Base-by-base conservation (phyloP, 1,140 invertebrate species). In the Oncopodura yosiiana region DNA sequence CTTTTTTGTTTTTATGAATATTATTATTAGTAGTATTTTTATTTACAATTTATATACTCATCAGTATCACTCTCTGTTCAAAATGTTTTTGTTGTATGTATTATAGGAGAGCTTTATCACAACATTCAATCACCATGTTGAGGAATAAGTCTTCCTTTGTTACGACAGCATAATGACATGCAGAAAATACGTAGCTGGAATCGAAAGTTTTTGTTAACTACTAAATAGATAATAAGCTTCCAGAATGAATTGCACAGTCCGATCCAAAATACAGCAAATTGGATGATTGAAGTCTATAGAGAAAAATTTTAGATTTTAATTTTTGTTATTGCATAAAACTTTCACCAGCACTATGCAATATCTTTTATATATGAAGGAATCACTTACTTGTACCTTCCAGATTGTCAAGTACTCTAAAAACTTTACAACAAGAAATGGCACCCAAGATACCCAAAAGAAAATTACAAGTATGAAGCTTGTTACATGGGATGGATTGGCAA, bases 161-260 rank as follows among this genome's bases (percentile, higher is more conserved):
- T 81, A 52, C 84, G 80, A 72, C 87, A 93, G 71, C 86, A 92
- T 57, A 89, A 75, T n/a, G 86, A 89, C 69, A 89, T 74, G 72
- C 87, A 93, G 64, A 94, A 81, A 61, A 90, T 81, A 60, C 85
- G 77, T 49, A 91, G 77, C 23, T 87, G 86, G 42, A 88, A 75
- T 46, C 92, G 78, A 73, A 95, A 96, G 68, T 91, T 86, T 16
- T 86, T 86, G 72, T 89, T 93, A 68, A 94, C 75, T 30, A 81
- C 78, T 50, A 90, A 75, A 66, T 94, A 83, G 59, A 95, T 85
- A 41, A 95, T 71, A 49, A 90, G 84, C 73, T 95, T 96, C 86
- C 87, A 93, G 67, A 91, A 90, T 41, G 87, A 92, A 74, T 94
- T 94, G 51, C 89, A 75, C 61, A 96, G 81, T 3, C 89, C 93